Evolutionary conservation across 2,797 vertebrate genomes (phyloP), one percentile per base, ranked within the genome.

Genomic region (Parambassis ranga): DNA sequence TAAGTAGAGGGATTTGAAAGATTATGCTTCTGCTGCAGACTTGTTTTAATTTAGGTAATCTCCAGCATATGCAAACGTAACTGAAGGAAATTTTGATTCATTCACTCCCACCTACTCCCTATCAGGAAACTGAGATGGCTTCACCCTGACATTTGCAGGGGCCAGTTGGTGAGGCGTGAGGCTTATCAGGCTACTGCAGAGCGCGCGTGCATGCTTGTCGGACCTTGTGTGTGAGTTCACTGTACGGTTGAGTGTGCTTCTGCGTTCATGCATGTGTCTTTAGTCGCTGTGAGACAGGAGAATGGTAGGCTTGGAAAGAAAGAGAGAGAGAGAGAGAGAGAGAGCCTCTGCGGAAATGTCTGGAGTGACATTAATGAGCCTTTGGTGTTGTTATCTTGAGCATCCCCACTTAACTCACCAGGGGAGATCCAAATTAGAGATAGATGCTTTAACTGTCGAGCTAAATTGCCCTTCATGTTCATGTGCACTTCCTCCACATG

Each of bases 71-170:
- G 72, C 61, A 77, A 51, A 82, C 18, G 49, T 66, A 74, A 83
- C 72, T 44, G 38, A 71, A 57, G 32, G 79, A 80, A 81, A 81
- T 63, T 65, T 61, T 50, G 20, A 77, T 79, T 73, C 62, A 68
- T 68, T 75, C 64, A 53, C 51, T 72, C 66, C 62, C 58, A 23
- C 79, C 27, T 47, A 52, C 63, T 65, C 68, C 46, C 65, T 80
- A 72, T 86, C 75, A 71, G 73, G 48, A 68, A 32, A 79, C 58
- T 46, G 80, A 79, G 74, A 71, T 59, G 71, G 65, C 79, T 84
- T 46, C 52, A 24, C 62, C 15, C 38, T 87, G 84, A 88, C 87
- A 90, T 90, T 90, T 89, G 59, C 82, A 79, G 85, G 73, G 79
- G 81, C 79, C 78, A 81, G 60, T 66, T 79, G 78, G 49, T 78